Evolutionary conservation across 2,888 invertebrate genomes (phyloP), one percentile per base, ranked within the genome.

Genomic region (Hoplodrina blanda): DNA sequence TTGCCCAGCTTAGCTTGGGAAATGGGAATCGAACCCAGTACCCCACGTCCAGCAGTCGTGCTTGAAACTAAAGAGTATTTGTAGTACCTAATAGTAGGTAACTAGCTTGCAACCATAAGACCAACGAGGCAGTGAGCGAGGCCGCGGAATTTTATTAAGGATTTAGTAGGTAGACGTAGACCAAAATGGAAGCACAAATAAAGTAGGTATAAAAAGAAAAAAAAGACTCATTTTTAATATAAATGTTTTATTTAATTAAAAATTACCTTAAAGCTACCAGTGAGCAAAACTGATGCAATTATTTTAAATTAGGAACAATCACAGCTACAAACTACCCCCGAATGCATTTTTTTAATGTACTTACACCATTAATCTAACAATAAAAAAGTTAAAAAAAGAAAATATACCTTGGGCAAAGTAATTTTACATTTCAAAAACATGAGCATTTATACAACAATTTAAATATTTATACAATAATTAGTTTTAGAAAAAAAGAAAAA

Each of bases 251-350:
- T 75, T 79, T 62, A 76, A 68, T 73, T 65, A 78, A 80, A 41
- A 84, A 78, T 66, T 78, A 81, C 62, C 85, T 87, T 91, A 91
- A 83, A 88, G 73, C 86, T 90, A 90, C 69, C 60, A 85, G 81
- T 93, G 92, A 93, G 92, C 93, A 92, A 93, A 89, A 76, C 77
- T 60, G 65, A 75, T 85, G 86, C 82, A 84, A 78, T 81, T 88
- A 82, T 82, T 82, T 87, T 88, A 90, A 69, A 88, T 90, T 93
- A 94, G 93, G 93, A 93, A 93, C 93, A 82, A 93, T 90, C 89
- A 90, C 87, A 89, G 85, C 86, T 90, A 89, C 73, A 85, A 72
- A 84, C 90, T 91, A 91, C 85, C 75, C 86, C 84, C 65, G 80
- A 80, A 80, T 76, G 57, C 52, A 67, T 63, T 59, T 64, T 44